Conservation (phyloP, 2,888 invertebrate genomes). For the Drosophila pseudotalamancana region DNA sequence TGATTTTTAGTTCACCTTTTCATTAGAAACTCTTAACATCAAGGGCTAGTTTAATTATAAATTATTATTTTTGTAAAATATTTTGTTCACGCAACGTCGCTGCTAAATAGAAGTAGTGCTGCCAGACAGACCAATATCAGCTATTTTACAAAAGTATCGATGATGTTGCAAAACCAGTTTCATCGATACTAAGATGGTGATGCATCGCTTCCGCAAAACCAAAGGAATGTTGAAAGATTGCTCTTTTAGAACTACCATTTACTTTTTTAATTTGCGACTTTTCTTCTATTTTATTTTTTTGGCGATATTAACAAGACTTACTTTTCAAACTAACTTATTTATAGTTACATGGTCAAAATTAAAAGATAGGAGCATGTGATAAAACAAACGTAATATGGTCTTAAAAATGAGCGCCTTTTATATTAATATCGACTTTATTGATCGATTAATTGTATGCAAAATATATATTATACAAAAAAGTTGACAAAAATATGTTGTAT, state of each 20-base stretch:
- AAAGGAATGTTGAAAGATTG: background rate
- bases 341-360: background rate
- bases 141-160: conserved; percentile 6
- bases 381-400: too few relatives aligned
- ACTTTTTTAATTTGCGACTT: background rate
- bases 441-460: background rate
- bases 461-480: background rate
- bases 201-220: background rate
- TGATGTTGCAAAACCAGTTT: background rate
- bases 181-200: conserved; percentile 11
- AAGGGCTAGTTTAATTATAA: conserved; percentile 52
- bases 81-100: conserved; percentile 78
- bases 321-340: too few relatives aligned
- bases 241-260: background rate
- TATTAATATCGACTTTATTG: background rate
- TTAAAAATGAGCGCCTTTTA: background rate
- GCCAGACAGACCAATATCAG: conserved; percentile 37
- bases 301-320: too few relatives aligned
- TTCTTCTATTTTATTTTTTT: background rate
- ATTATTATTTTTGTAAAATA: conserved; percentile 72
- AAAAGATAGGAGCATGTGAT: too few relatives aligned
- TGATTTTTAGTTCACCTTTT: conserved; percentile 59
- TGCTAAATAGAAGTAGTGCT: conserved; percentile 57
- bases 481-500: too few relatives aligned
- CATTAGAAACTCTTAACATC: conserved; percentile 52